These are phyloP conservation scores for Junonia oenone DNA, from an alignment of 2,888 invertebrate species.

Conservation along the genomic window DNA sequence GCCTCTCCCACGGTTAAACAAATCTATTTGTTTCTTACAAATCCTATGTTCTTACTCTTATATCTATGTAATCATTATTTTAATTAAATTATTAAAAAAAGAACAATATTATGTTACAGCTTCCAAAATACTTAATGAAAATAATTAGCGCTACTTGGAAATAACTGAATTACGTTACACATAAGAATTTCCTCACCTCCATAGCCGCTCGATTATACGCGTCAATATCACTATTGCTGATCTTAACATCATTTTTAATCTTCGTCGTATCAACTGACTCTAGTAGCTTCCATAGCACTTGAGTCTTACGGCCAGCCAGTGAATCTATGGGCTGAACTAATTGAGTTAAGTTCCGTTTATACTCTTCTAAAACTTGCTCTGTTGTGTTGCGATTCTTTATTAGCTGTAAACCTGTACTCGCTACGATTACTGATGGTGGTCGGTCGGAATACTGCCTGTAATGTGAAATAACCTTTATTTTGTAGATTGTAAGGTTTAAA, in stretches of 20 bases:
- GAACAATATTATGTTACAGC: too few species aligned
- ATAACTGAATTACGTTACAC: too few species aligned
- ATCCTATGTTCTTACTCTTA: too few species aligned
- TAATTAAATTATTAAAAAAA: too few species aligned
- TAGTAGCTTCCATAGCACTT: slow-evolving; percentile 91
- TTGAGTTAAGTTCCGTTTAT: slow-evolving; percentile 87
- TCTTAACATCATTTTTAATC: slow-evolving; percentile 81
- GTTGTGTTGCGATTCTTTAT: slow-evolving; percentile 90
- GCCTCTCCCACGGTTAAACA: too few species aligned
- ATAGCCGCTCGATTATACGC: slow-evolving; percentile 91
- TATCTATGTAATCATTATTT: too few species aligned
- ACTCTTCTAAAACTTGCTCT: slow-evolving; percentile 84
- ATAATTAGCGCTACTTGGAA: too few species aligned
- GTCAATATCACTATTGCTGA: slow-evolving; percentile 92
- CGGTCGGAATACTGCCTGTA: slow-evolving; percentile 78
- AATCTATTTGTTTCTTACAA: too few species aligned
- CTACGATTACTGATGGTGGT: slow-evolving; percentile 89
- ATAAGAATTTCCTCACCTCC: too few species aligned
- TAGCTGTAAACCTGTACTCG: slow-evolving; percentile 88
- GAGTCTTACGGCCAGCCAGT: slow-evolving; percentile 82
- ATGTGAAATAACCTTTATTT: slow-evolving; percentile 6
- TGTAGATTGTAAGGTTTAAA: too few species aligned
- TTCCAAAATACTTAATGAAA: too few species aligned
- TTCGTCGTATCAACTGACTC: slow-evolving; percentile 89
- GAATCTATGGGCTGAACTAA: slow-evolving; percentile 87